These are phyloP conservation scores for Scrobipalpa costella DNA, from an alignment of 2,888 invertebrate species.

Conservation along the genomic window DNA sequence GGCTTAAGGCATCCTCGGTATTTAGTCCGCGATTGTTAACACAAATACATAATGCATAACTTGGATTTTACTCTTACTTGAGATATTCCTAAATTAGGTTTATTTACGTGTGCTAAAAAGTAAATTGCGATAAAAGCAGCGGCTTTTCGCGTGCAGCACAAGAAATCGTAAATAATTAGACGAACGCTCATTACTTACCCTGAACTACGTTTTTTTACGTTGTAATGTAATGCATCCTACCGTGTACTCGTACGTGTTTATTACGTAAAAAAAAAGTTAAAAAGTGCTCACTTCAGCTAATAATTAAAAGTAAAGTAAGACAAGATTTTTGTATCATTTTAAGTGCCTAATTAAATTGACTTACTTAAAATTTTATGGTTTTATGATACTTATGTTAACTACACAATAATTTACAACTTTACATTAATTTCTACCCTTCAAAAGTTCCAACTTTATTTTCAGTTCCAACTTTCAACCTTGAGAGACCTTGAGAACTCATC, in stretches of 20 bases:
- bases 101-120: constrained; percentile 14
- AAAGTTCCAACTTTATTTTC: no score
- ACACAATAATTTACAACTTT: no score
- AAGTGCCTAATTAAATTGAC: neutral
- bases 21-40: constrained; percentile 10
- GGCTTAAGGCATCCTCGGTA: neutral
- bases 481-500: no score
- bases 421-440: no score
- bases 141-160: constrained; percentile 14
- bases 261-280: no score
- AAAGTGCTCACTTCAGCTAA: no score
- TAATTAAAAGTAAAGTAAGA: no score
- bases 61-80: neutral
- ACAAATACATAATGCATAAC: constrained; percentile 13
- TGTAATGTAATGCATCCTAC: constrained; percentile 2
- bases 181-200: neutral
- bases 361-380: neutral
- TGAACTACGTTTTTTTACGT: neutral
- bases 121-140: neutral
- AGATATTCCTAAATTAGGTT: constrained; percentile 12
- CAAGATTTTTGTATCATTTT: no score
- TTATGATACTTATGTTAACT: no score
- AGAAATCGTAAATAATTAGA: constrained; percentile 3
- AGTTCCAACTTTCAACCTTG: no score
- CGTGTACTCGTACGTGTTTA: neutral